phyloP scores from a whole-genome alignment of 1,140 invertebrate genomes.

The Oncopodura yosiiana region DNA sequence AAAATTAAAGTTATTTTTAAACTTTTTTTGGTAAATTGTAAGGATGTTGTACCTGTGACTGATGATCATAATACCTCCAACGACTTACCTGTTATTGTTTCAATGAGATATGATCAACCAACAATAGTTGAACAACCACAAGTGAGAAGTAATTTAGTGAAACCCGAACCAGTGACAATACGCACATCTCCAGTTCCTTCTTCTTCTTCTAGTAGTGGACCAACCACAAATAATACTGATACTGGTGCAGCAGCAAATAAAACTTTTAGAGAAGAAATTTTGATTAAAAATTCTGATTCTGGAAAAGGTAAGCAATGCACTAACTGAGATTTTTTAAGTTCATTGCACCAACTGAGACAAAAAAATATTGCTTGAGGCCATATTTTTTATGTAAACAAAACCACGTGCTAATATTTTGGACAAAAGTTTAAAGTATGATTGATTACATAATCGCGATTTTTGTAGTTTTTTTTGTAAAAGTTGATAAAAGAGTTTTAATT shows the following conservation, averaged over 20 bases:
- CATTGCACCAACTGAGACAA: too few species aligned
- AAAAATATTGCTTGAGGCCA: too few species aligned
- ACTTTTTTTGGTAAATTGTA: too few species aligned
- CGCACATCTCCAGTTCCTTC: slow-evolving; percentile 4
- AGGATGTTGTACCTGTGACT: too few species aligned
- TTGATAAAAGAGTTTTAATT: not conserved
- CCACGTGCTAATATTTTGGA: too few species aligned
- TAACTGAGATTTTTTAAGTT: not conserved
- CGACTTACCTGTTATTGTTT: not conserved
- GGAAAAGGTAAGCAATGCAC: slow-evolving; percentile 65
- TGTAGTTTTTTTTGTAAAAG: not conserved
- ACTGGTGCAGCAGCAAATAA: slow-evolving; percentile 2
- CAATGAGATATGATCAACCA: slow-evolving; percentile 1
- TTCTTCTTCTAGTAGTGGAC: not conserved
- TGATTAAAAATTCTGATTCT: slow-evolving; percentile 84
- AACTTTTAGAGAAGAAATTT: slow-evolving; percentile 63
- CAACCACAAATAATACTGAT: not conserved
- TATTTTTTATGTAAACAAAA: too few species aligned
- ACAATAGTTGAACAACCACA: not conserved
- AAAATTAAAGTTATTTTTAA: too few species aligned
- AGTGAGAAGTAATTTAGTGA: too few species aligned
- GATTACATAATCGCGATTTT: not conserved
- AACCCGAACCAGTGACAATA: not conserved
- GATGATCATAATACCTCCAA: not conserved
- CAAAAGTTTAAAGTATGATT: too few species aligned